A percentile compares a stretch with the other conserved stretches of the same genome.
phyloP scores from a whole-genome alignment of 2,888 invertebrate genomes.

The Andrena haemorrhoa region DNA sequence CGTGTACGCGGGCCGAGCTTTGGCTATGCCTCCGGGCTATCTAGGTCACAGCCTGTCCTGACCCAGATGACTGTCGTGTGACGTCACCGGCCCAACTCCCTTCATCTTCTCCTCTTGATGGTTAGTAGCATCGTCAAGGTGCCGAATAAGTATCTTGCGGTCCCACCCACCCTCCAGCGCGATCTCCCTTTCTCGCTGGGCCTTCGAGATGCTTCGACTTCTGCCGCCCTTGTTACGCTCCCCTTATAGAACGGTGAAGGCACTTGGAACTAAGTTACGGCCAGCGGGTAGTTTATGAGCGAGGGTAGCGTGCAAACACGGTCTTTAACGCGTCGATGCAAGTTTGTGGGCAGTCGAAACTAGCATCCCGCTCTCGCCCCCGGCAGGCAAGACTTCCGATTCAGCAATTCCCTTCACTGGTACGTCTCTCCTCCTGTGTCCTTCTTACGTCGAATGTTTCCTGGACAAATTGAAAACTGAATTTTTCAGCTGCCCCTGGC shows the following conservation, averaged over 20 bases:
- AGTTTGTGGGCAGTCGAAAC: background rate
- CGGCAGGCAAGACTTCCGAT: background rate
- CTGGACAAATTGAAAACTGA: background rate
- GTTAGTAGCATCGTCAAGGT: slow-evolving; percentile 52
- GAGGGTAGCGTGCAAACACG: slow-evolving; percentile 15
- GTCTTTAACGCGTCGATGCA: background rate
- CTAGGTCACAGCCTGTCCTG: slow-evolving; percentile 80
- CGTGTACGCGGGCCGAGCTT: slow-evolving; percentile 57
- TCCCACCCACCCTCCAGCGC: slow-evolving; percentile 1
- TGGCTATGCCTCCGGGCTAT: slow-evolving; percentile 52
- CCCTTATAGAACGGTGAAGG: background rate
- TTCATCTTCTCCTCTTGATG: slow-evolving; percentile 44
- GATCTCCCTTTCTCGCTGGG: background rate
- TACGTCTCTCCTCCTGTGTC: background rate
- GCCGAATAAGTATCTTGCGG: slow-evolving; percentile 36
- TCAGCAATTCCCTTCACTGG: background rate
- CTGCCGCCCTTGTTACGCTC: background rate
- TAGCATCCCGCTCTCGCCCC: background rate
- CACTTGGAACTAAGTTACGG: slow-evolving; percentile 17
- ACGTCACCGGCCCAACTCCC: slow-evolving; percentile 74
- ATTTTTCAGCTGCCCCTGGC: background rate
- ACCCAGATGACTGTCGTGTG: slow-evolving; percentile 80
- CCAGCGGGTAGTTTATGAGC: background rate
- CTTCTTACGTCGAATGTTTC: background rate
- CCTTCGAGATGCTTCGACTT: slow-evolving; percentile 22